Conservation (phyloP, 2,797 vertebrate genomes). For the Phalloptychus januarius region DNA sequence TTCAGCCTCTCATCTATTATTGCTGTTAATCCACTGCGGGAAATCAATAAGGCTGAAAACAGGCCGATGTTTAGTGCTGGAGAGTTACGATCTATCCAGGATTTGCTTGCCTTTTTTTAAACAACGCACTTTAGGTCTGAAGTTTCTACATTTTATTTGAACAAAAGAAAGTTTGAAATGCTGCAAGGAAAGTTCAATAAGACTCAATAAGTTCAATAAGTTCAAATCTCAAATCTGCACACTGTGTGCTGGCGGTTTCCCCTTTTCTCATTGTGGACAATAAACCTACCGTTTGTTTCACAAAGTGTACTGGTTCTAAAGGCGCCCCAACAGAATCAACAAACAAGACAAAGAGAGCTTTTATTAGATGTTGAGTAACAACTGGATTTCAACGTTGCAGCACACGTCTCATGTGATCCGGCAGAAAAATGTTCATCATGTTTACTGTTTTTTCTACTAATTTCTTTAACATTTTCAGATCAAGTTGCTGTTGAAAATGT, state of each 20-base stretch:
- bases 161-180: slow-evolving; percentile 1
- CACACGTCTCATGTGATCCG: background rate
- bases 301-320: background rate
- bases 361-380: background rate
- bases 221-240: slow-evolving; percentile 7
- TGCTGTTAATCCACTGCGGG: slow-evolving; percentile 11
- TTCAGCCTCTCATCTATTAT: slow-evolving; percentile 38
- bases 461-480: no score
- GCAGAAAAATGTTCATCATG: background rate
- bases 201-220: no score
- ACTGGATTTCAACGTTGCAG: background rate
- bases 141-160: background rate
- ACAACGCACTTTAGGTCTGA: background rate
- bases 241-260: background rate
- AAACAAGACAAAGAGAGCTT: background rate
- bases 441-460: background rate
- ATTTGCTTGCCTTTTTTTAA: background rate
- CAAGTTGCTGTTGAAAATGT: no score
- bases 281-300: background rate
- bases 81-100: slow-evolving; percentile 12
- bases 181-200: background rate
- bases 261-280: background rate
- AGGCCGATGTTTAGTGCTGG: slow-evolving; percentile 41
- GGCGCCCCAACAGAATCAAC: background rate
- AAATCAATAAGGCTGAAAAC: slow-evolving; percentile 59